Evolutionary conservation across 2,888 invertebrate species (phyloP).

Genomic region (Acanthoscelides obtectus): DNA sequence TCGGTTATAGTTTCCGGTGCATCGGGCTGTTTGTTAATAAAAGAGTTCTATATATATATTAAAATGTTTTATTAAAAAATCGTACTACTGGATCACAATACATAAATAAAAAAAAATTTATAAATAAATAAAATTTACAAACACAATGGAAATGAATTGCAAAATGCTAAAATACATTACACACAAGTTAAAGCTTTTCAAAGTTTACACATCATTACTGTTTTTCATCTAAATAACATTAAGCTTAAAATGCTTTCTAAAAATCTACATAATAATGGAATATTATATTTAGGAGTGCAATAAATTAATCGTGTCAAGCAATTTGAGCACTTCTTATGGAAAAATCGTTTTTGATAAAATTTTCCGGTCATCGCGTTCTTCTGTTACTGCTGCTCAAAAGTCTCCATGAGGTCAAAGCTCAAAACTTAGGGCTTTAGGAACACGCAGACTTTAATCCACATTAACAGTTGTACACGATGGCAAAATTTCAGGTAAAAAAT

Average conservation of each 20-base stretch:
- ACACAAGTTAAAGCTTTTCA: background rate
- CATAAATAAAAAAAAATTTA: background rate
- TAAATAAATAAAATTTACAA: background rate
- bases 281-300: no score
- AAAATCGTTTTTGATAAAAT: no score
- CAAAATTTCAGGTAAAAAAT: no score
- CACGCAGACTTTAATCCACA: no score
- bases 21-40: background rate
- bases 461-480: no score
- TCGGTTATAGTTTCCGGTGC: background rate
- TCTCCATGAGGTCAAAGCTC: no score
- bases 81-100: background rate
- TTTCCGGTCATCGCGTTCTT: no score
- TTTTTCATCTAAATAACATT: background rate
- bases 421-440: no score
- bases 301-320: no score
- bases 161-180: background rate
- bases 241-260: background rate
- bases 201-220: background rate
- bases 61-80: background rate
- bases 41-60: background rate
- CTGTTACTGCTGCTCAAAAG: no score
- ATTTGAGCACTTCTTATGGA: no score
- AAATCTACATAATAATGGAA: background rate
- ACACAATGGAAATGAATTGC: background rate